Conservation (phyloP, 2,113 vertebrate species). For the Eurystomus gularis region DNA sequence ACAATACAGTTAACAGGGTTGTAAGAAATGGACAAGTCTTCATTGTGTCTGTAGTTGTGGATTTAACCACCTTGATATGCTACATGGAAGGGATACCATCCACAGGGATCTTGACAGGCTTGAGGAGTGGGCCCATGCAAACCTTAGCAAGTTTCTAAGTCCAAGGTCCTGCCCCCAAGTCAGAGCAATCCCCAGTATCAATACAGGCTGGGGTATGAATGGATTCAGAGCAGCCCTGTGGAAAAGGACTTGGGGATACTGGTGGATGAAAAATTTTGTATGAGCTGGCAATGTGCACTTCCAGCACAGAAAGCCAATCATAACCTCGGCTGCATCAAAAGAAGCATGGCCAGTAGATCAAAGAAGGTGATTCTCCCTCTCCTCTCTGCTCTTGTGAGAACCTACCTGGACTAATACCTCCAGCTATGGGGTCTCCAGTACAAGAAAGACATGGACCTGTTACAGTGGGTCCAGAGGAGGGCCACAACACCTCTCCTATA, state of each 20-base stretch:
- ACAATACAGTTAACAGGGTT: background rate
- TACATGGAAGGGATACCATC: no score
- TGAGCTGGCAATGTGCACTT: background rate
- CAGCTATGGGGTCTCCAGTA: background rate
- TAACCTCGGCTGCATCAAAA: background rate
- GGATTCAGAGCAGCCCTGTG: background rate
- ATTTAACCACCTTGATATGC: background rate
- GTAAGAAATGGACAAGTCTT: background rate
- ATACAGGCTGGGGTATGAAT: background rate
- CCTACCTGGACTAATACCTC: no score
- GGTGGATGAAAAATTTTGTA: background rate
- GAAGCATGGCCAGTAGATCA: fast-evolving
- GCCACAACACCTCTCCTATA: background rate
- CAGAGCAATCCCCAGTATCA: background rate
- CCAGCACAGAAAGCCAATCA: background rate
- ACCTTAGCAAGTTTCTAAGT: background rate
- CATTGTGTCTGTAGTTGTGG: background rate
- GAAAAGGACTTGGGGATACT: background rate
- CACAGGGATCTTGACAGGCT: no score
- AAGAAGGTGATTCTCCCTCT: background rate
- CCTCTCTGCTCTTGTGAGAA: background rate
- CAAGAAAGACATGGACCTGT: background rate
- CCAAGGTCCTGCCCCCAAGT: background rate
- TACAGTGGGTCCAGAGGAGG: fast-evolving
- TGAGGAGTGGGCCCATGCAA: no score